These are phyloP conservation scores for Eugnorisma glareosa DNA, from an alignment of 2,888 invertebrate species.

Conservation along the genomic window DNA sequence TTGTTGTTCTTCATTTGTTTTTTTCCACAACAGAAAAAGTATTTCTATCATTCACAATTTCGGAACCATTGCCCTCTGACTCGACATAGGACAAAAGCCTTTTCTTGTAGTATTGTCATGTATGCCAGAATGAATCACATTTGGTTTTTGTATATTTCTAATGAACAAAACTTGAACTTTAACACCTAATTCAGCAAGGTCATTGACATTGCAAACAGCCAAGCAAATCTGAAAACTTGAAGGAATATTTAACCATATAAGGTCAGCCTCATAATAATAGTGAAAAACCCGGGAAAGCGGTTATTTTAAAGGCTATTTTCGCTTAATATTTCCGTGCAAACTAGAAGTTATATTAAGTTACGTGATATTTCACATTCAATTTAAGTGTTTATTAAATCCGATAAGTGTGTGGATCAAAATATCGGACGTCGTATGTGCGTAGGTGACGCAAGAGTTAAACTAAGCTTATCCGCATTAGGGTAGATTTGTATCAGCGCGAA, in stretches of 20 bases:
- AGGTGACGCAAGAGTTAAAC: constrained; percentile 11
- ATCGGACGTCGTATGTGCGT: background rate
- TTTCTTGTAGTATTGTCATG: constrained; percentile 1
- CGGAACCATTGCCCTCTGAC: constrained; percentile 16
- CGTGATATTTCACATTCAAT: constrained; percentile 24
- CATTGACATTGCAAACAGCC: constrained; percentile 11
- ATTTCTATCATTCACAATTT: background rate
- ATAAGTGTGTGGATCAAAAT: constrained; percentile 23
- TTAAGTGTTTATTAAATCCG: constrained; percentile 26
- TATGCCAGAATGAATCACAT: constrained; percentile 18
- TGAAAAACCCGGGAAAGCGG: background rate
- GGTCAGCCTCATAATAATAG: constrained; percentile 14
- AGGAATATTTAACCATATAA: background rate
- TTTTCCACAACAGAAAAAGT: background rate
- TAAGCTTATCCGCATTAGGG: constrained; percentile 38
- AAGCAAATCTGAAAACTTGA: constrained; percentile 14
- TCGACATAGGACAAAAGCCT: constrained; percentile 6
- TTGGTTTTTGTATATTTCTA: background rate
- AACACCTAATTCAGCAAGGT: constrained; percentile 3
- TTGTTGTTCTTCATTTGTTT: background rate
- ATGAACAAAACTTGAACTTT: constrained; percentile 16
- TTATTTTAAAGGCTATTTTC: constrained; percentile 29
- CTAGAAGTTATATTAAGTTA: constrained; percentile 28
- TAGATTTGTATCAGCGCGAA: constrained; percentile 42
- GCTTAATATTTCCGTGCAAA: constrained; percentile 29